Evolutionary conservation across 2,797 vertebrate genomes (phyloP).

Genomic region (Margarornis squamiger): DNA sequence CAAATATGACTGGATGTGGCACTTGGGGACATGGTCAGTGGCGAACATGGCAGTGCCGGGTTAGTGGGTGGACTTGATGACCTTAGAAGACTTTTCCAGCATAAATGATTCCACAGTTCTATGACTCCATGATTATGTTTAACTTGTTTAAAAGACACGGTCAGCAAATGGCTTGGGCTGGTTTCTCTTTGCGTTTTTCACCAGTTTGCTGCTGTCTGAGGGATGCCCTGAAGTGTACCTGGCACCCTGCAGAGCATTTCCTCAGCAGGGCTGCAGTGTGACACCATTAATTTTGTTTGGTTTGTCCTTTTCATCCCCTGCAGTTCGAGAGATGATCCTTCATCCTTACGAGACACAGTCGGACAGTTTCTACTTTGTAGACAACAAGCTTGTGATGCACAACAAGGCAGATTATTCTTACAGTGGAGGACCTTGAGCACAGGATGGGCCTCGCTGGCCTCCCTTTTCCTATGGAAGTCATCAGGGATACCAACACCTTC

Average conservation of each 20-base stretch:
- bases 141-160: neutral
- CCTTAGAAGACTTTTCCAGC: neutral
- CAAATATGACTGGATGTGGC: too few species aligned
- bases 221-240: fast-evolving
- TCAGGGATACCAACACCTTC: slow-evolving; percentile 60
- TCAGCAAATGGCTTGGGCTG: neutral
- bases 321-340: slow-evolving; percentile 96
- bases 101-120: neutral
- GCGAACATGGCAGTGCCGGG: neutral
- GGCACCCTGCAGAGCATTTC: neutral
- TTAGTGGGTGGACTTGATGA: neutral
- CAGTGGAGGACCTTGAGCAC: slow-evolving; percentile 86
- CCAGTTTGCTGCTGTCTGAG: neutral
- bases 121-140: neutral
- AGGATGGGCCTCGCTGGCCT: neutral
- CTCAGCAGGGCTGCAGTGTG: neutral
- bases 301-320: neutral
- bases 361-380: slow-evolving; percentile 99
- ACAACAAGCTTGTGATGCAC: slow-evolving; percentile 99
- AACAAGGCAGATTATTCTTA: slow-evolving; percentile 99
- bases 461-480: slow-evolving; percentile 2
- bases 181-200: neutral
- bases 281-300: fast-evolving
- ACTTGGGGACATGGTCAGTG: neutral
- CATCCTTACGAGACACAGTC: slow-evolving; percentile 97